phyloP scores from a whole-genome alignment of 2,113 vertebrate species.

The Romanogobio albipinnatus region DNA sequence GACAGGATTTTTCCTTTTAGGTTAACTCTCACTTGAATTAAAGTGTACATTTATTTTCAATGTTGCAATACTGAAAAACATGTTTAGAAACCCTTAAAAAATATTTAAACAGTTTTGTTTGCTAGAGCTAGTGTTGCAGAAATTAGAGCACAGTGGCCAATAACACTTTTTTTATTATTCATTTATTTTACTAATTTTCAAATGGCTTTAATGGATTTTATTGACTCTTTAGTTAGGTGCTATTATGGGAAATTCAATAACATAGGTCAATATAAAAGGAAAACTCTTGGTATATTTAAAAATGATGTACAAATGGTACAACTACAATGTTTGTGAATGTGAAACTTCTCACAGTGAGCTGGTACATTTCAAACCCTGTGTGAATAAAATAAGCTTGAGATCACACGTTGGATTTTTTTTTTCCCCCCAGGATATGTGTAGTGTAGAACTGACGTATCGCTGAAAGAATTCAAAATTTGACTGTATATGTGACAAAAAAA shows the following conservation, averaged over 20 bases:
- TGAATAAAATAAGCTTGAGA: slow-evolving; percentile 28
- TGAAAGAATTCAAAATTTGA: slow-evolving; percentile 29
- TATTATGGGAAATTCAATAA: neutral
- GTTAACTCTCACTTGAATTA: neutral
- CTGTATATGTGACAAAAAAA: slow-evolving; percentile 37
- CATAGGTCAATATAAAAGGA: slow-evolving; percentile 45
- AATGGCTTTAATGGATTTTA: neutral
- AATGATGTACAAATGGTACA: slow-evolving; percentile 19
- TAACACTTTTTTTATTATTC: no score
- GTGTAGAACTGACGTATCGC: slow-evolving; percentile 27
- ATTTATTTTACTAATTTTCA: neutral
- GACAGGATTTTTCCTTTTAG: no score
- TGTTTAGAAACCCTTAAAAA: neutral
- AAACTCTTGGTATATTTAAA: slow-evolving; percentile 18
- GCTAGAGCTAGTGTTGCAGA: no score
- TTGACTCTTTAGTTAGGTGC: neutral
- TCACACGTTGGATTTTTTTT: neutral
- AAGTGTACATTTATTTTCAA: neutral
- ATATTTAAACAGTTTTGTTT: no score
- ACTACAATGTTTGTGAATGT: neutral
- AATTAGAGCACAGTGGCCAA: no score
- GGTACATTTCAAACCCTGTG: neutral
- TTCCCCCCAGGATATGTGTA: neutral
- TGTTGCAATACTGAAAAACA: neutral
- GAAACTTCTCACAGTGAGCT: neutral